Conservation (phyloP, 2,888 invertebrate genomes). For the Caenorhabditis plicata region DNA sequence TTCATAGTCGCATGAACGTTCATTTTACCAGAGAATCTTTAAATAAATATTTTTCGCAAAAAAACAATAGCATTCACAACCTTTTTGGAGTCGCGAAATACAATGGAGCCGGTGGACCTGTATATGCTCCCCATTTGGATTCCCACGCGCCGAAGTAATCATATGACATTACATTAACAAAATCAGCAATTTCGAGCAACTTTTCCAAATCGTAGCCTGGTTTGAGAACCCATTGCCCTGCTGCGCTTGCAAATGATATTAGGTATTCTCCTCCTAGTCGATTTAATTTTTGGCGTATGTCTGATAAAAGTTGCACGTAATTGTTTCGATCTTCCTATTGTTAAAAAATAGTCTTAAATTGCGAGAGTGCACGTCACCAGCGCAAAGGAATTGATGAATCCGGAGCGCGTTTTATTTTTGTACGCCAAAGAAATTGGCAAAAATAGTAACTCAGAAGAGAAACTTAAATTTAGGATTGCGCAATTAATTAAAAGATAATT, state of each 20-base stretch:
- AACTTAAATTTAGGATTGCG: too few relatives aligned
- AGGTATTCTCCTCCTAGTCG: conserved; percentile 45
- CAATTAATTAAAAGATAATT: too few relatives aligned
- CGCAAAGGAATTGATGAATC: too few relatives aligned
- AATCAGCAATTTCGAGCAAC: conserved; percentile 59
- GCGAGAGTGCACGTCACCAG: neutral
- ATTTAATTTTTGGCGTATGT: conserved; percentile 50
- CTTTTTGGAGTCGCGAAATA: conserved; percentile 56
- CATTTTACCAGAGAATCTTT: conserved; percentile 60
- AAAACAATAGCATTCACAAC: conserved; percentile 10
- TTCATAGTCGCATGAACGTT: conserved; percentile 64
- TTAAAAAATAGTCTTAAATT: neutral
- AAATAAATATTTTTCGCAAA: conserved; percentile 1
- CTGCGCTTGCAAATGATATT: conserved; percentile 63
- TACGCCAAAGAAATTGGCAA: too few relatives aligned
- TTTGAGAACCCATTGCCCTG: conserved; percentile 64
- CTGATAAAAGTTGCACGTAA: conserved; percentile 60
- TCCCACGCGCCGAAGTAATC: conserved; percentile 65
- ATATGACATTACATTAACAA: conserved; percentile 65
- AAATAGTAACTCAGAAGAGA: too few relatives aligned
- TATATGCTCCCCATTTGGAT: conserved; percentile 63
- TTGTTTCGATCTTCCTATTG: conserved; percentile 53
- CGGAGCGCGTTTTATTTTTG: too few relatives aligned
- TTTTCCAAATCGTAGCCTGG: conserved; percentile 60
- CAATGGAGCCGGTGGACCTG: conserved; percentile 64